Percentiles rank a stretch among this genome's conserved stretches.
Evolutionary conservation across 2,113 vertebrate genomes (phyloP).

Genomic region (Zonotrichia leucophrys): DNA sequence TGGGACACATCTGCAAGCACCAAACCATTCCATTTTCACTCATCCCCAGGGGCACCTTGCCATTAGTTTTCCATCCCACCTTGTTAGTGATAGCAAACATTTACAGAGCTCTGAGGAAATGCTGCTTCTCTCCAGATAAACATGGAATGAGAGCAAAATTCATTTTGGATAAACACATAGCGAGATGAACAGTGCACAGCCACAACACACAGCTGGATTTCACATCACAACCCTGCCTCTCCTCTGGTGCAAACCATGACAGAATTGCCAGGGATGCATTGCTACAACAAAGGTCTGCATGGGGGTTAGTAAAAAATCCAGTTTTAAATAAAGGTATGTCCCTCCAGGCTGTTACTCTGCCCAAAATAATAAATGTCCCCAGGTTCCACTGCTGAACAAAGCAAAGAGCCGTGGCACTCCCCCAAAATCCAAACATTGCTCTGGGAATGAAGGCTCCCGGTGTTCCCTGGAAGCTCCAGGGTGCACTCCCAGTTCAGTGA

Average conservation of each 20-base stretch:
- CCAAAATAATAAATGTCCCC: background rate
- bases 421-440: background rate
- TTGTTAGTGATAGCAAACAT: background rate
- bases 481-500: background rate
- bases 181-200: background rate
- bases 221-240: background rate
- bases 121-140: background rate
- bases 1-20: background rate
- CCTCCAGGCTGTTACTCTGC: background rate
- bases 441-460: background rate
- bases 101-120: background rate
- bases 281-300: background rate
- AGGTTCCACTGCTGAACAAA: background rate
- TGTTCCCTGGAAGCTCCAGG: background rate
- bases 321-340: background rate
- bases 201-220: background rate
- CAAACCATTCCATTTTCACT: fast-evolving
- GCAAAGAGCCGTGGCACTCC: background rate
- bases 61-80: background rate
- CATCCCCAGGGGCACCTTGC: background rate
- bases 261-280: background rate
- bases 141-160: background rate
- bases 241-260: background rate
- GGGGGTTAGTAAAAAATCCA: background rate
- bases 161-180: background rate